Conservation (phyloP, 2,113 vertebrate genomes). For the Ariopsis seemanni region DNA sequence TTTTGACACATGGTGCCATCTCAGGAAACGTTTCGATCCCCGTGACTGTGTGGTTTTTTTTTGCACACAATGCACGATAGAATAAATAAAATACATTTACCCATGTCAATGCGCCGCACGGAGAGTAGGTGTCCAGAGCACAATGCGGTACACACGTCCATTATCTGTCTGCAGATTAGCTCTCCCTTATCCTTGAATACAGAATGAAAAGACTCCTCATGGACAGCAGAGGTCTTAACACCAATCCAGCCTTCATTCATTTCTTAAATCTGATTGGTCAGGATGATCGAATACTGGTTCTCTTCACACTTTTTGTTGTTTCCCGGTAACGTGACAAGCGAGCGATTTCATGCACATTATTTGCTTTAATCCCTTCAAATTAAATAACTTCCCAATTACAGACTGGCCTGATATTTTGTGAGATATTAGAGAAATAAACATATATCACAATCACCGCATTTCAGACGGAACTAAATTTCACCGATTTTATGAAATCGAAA, state of each 20-base stretch:
- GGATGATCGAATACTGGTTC: too few relatives aligned
- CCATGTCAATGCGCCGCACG: background rate
- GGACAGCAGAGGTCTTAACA: slow-evolving; percentile 54
- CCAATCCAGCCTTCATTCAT: slow-evolving; percentile 44
- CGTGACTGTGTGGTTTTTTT: background rate
- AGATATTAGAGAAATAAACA: too few relatives aligned
- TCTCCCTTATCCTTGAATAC: slow-evolving; percentile 33
- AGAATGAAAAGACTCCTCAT: slow-evolving; percentile 10
- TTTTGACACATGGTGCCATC: background rate
- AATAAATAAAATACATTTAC: slow-evolving; percentile 24
- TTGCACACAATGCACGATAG: background rate
- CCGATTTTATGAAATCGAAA: too few relatives aligned
- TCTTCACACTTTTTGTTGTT: too few relatives aligned
- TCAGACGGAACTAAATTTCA: too few relatives aligned
- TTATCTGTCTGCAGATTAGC: slow-evolving; percentile 16
- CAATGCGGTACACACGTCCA: background rate
- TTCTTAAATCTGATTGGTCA: background rate
- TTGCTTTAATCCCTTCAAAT: too few relatives aligned
- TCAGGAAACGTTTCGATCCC: background rate
- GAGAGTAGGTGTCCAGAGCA: background rate
- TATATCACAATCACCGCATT: too few relatives aligned
- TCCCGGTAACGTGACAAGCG: too few relatives aligned
- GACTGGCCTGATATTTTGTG: too few relatives aligned
- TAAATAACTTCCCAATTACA: too few relatives aligned
- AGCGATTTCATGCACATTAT: too few relatives aligned